Evolutionary conservation across 2,113 vertebrate species (phyloP).

Genomic region (Antennarius striatus): DNA sequence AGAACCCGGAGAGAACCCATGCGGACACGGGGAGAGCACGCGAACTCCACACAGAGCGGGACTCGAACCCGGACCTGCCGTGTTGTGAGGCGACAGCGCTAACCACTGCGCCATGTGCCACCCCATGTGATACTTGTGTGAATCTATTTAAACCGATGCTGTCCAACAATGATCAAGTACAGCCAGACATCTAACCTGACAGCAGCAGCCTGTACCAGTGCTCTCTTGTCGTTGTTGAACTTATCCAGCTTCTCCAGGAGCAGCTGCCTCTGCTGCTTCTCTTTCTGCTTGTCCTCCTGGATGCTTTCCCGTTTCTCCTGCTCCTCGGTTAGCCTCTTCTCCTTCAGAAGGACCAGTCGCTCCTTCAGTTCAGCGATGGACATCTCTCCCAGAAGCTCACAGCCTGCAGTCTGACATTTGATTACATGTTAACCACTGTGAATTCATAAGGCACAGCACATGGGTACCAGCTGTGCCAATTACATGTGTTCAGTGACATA

Average conservation of each 20-base stretch:
- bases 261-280: slow-evolving; percentile 79
- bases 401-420: slow-evolving; percentile 80
- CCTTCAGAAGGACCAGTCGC: slow-evolving; percentile 82
- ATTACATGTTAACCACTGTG: neutral
- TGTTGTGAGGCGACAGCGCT: too few relatives aligned
- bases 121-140: neutral
- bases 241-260: slow-evolving; percentile 80
- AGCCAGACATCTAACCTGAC: slow-evolving; percentile 78
- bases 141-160: neutral
- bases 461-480: too few relatives aligned
- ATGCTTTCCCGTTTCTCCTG: slow-evolving; percentile 85
- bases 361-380: slow-evolving; percentile 88
- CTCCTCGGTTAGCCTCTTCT: slow-evolving; percentile 74
- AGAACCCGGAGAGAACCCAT: too few relatives aligned
- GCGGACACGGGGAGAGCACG: too few relatives aligned
- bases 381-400: slow-evolving; percentile 90
- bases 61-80: too few relatives aligned
- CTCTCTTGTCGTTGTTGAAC: slow-evolving; percentile 80
- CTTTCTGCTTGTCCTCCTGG: slow-evolving; percentile 81
- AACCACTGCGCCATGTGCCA: too few relatives aligned
- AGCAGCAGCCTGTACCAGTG: slow-evolving; percentile 74
- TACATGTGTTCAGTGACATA: too few relatives aligned
- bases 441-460: too few relatives aligned
- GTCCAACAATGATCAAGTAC: neutral
- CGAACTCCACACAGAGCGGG: too few relatives aligned